Percentiles rank a stretch among this genome's conserved stretches.
Conservation (phyloP, 1,140 invertebrate species). For the Alviniconcha marisindica region DNA sequence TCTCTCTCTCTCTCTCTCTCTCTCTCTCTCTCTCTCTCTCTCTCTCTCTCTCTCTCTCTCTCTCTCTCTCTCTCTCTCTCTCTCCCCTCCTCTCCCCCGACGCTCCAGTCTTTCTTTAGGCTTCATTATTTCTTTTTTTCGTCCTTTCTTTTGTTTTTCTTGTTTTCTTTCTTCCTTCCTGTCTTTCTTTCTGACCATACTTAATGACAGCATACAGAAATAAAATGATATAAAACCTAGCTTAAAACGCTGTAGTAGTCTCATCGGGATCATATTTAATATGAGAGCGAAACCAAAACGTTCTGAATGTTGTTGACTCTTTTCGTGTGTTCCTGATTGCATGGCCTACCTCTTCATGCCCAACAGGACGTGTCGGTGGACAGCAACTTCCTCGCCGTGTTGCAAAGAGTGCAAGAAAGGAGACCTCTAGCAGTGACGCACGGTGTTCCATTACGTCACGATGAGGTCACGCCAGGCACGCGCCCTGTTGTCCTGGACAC, state of each 20-base stretch:
- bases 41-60: constrained; percentile 9
- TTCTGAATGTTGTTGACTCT: too few species aligned
- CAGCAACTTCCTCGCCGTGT: constrained; percentile 55
- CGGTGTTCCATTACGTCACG: constrained; percentile 61
- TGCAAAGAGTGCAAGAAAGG: constrained; percentile 52
- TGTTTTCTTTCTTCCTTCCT: neutral
- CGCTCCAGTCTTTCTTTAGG: neutral
- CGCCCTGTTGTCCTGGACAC: constrained; percentile 58
- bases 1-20: constrained; percentile 6
- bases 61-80: constrained; percentile 10
- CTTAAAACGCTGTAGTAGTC: too few species aligned
- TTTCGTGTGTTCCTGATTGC: too few species aligned
- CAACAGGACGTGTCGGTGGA: constrained; percentile 63
- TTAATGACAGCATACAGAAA: too few species aligned
- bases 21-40: constrained; percentile 8
- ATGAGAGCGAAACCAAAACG: too few species aligned
- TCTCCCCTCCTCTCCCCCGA: neutral
- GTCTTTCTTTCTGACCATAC: neutral
- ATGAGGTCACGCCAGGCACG: constrained; percentile 53
- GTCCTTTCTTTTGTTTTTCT: neutral
- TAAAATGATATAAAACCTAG: too few species aligned
- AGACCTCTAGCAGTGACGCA: constrained; percentile 53
- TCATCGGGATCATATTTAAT: too few species aligned
- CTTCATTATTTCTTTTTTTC: neutral
- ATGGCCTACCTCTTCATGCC: too few species aligned